phyloP scores from a whole-genome alignment of 2,888 invertebrate species.

The Cephonodes hylas region DNA sequence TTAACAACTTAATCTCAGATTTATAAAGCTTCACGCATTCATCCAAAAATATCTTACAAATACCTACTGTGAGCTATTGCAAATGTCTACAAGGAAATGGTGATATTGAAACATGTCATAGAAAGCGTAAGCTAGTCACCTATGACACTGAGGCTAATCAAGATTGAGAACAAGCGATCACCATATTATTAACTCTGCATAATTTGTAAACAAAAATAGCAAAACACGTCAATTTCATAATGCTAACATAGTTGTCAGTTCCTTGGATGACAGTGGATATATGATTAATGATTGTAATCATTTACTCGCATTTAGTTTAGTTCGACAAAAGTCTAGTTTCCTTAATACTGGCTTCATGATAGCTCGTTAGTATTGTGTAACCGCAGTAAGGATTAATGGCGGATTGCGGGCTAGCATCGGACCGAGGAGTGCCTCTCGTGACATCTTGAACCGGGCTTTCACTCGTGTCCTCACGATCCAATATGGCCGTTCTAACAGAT shows the following conservation, averaged over 20 bases:
- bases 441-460: conserved; percentile 75
- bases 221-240: not conserved
- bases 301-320: not conserved
- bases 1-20: not conserved
- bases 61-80: not conserved
- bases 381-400: conserved; percentile 36
- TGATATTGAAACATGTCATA: not conserved
- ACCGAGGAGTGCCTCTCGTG: conserved; percentile 31
- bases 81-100: conserved; percentile 7
- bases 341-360: not conserved
- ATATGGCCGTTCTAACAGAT: conserved; percentile 16
- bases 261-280: not conserved
- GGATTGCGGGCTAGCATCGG: conserved; percentile 8
- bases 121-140: conserved; percentile 15
- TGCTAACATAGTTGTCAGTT: not conserved
- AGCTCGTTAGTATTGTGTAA: not conserved
- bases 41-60: not conserved
- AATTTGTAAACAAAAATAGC: not conserved
- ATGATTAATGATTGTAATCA: not conserved
- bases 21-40: not conserved
- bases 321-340: not conserved
- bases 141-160: conserved; percentile 16
- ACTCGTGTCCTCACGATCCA: conserved; percentile 45
- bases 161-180: conserved; percentile 13
- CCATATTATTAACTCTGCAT: conserved; percentile 9